Conservation (phyloP, 2,888 invertebrate species). For the Argyresthia albistria region DNA sequence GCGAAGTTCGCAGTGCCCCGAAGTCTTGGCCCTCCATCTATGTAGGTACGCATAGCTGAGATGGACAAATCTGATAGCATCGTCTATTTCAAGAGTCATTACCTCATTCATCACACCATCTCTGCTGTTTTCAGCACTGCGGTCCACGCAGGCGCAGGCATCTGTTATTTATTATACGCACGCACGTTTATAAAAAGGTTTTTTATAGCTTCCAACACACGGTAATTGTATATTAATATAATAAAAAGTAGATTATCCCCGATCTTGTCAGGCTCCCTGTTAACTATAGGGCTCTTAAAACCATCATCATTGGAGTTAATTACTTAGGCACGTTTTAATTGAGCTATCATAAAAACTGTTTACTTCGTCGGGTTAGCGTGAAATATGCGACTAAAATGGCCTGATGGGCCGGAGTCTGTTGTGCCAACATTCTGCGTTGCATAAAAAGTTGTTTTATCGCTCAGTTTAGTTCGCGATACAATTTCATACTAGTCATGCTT, state of each 20-base stretch:
- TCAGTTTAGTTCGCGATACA: slow-evolving; percentile 1
- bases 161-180: too few relatives aligned
- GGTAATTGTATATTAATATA: too few relatives aligned
- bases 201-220: too few relatives aligned
- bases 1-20: not conserved
- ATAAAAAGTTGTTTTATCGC: slow-evolving; percentile 25
- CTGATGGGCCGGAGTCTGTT: slow-evolving; percentile 8
- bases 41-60: not conserved
- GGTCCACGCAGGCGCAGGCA: not conserved
- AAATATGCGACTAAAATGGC: slow-evolving; percentile 2
- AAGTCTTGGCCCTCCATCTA: too few relatives aligned
- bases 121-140: not conserved
- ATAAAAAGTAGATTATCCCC: too few relatives aligned
- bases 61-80: not conserved
- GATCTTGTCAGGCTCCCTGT: too few relatives aligned
- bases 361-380: not conserved
- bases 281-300: too few relatives aligned
- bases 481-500: not conserved
- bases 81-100: not conserved
- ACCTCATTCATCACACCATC: not conserved
- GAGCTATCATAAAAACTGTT: not conserved
- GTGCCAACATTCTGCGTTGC: slow-evolving; percentile 8
- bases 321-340: not conserved
- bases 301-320: too few relatives aligned
- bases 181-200: too few relatives aligned